phyloP scores from a whole-genome alignment of 2,113 vertebrate genomes.

The Himantopus leucocephalus region DNA sequence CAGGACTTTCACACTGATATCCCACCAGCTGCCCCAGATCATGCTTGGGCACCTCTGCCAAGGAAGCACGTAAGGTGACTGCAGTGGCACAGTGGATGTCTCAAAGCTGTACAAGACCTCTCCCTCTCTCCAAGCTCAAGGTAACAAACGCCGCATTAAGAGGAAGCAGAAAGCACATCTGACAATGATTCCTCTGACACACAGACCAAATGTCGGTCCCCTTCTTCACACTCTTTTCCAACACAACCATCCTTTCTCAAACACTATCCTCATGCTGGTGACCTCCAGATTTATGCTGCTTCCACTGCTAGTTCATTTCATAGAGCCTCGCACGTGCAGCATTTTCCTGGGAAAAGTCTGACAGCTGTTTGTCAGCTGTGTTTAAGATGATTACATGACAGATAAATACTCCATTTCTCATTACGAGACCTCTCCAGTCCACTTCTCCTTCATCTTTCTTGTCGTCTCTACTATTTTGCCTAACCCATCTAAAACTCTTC shows the following conservation, averaged over 20 bases:
- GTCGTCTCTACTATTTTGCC: neutral
- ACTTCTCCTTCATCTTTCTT: neutral
- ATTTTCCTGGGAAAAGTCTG: neutral
- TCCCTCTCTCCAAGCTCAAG: neutral
- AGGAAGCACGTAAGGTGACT: rapidly evolving
- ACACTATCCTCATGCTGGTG: neutral
- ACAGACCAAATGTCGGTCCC: too few relatives aligned
- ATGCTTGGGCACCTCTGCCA: too few relatives aligned
- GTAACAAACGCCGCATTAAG: rapidly evolving
- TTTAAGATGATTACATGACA: neutral
- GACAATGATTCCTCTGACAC: neutral
- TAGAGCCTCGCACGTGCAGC: rapidly evolving
- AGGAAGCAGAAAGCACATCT: neutral
- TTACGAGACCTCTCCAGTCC: neutral
- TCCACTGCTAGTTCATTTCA: neutral
- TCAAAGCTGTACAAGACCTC: neutral
- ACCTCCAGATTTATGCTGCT: too few relatives aligned
- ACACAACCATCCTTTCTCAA: neutral
- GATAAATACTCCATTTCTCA: neutral
- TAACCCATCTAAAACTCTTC: neutral
- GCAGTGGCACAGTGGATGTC: rapidly evolving
- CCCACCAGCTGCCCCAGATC: too few relatives aligned
- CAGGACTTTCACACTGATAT: rapidly evolving
- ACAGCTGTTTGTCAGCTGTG: neutral
- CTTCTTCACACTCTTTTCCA: neutral